A percentile compares a stretch with the other conserved stretches of the same genome.
These are phyloP conservation scores for Chelmon rostratus DNA, from an alignment of 2,797 vertebrate genomes.

Conservation along the genomic window DNA sequence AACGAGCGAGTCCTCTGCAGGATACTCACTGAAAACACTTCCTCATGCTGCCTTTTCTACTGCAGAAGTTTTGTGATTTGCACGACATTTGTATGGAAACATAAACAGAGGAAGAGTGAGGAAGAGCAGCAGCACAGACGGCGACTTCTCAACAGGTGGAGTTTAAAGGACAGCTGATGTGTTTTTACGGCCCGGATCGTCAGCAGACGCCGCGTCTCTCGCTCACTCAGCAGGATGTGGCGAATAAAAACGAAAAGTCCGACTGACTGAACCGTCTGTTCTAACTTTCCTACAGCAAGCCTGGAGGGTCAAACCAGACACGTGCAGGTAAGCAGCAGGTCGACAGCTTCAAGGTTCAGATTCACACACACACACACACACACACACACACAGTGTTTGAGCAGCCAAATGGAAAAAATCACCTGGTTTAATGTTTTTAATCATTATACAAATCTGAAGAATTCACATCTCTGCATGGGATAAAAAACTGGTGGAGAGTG, in stretches of 20 bases:
- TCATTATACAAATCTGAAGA: background rate
- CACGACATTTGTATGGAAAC: background rate
- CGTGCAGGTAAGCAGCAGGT: background rate
- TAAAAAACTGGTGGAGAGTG: background rate
- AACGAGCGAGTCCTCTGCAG: too few species aligned
- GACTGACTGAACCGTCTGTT: background rate
- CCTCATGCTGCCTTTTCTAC: background rate
- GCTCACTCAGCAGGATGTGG: constrained; percentile 11
- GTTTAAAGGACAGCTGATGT: background rate
- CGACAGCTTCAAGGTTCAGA: background rate
- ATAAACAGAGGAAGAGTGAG: background rate
- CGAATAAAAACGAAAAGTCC: background rate
- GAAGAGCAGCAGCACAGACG: background rate
- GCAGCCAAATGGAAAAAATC: constrained; percentile 2
- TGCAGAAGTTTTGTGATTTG: background rate
- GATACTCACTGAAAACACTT: background rate
- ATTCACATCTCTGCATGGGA: background rate
- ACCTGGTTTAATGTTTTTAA: background rate
- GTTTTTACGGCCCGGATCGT: background rate
- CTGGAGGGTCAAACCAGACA: background rate
- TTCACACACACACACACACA: background rate
- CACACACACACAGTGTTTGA: too few species aligned
- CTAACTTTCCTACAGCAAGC: constrained; percentile 2
- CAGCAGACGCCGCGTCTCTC: background rate
- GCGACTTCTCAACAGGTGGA: background rate